Conservation (phyloP, 1,140 invertebrate species). For the Lucilia cuprina region DNA sequence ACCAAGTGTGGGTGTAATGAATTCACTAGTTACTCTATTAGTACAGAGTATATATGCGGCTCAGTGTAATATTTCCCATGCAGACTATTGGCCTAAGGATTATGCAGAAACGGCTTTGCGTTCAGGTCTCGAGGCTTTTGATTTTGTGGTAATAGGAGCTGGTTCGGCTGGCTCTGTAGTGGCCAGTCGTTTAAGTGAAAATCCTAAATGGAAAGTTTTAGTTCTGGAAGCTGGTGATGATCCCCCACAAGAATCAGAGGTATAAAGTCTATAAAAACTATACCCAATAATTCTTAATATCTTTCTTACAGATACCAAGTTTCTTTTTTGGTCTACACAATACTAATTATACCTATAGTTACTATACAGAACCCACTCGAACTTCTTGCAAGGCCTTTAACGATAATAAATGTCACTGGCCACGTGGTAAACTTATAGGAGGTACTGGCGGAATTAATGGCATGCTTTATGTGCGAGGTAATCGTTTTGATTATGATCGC, state of each 20-base stretch:
- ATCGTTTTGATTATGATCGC: conserved; percentile 82
- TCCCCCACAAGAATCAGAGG: conserved; percentile 62
- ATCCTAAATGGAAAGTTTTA: conserved; percentile 65
- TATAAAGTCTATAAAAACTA: background rate
- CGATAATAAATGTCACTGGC: conserved; percentile 72
- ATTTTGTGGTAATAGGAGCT: conserved; percentile 67
- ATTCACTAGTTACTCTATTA: conserved; percentile 64
- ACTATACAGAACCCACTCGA: conserved; percentile 74
- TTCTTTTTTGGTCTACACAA: conserved; percentile 64
- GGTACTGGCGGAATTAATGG: conserved; percentile 86
- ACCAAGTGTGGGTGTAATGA: conserved; percentile 51
- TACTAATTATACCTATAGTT: conserved; percentile 69
- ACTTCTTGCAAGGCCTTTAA: conserved; percentile 72
- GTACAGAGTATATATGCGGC: conserved; percentile 65
- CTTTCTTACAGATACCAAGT: conserved; percentile 64
- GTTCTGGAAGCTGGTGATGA: conserved; percentile 72
- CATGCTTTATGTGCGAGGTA: conserved; percentile 88
- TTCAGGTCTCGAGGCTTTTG: conserved; percentile 44
- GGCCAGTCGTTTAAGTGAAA: conserved; percentile 67
- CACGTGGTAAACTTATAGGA: conserved; percentile 80
- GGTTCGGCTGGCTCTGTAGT: conserved; percentile 72
- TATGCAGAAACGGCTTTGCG: conserved; percentile 55
- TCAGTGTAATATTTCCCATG: conserved; percentile 66
- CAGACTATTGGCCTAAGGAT: conserved; percentile 65
- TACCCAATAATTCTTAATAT: background rate